Evolutionary conservation across 2,113 vertebrate species (phyloP), one percentile per base, ranked within the genome.

Genomic region (Anarhynchus alexandrinus): DNA sequence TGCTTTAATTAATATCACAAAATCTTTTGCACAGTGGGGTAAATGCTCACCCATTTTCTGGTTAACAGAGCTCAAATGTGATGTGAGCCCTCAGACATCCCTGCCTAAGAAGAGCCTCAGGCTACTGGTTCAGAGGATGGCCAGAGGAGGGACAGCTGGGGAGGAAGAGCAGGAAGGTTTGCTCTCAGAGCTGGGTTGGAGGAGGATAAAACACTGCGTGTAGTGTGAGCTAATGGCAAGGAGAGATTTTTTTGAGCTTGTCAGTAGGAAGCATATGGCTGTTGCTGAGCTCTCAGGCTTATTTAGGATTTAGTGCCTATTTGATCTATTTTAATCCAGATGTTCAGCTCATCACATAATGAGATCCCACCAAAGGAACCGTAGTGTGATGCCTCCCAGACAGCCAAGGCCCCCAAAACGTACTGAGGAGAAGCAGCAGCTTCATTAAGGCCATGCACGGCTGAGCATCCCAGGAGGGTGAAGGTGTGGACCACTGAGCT

Each of bases 271-370:
- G 88, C 97, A 96, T 96, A 96, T 91, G 95, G 96, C 88, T 94
- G 92, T 88, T 0, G 1, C 93, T 85, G 94, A 97, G 91, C 95
- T 94, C 83, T 82, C 57, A 36, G 91, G 95, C 91, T 96, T 96
- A 96, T 96, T 97, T 96, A 95, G 97, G 96, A 94, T 95, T 96
- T 96, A 94, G 91, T 49, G 73, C 20, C 95, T 92, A 72, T 94
- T 95, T 95, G 96, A 96, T 94, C 96, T 91, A 79, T 94, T 96
- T 96, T 91, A 96, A 94, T 96, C 95, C 94, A 96, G 93, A 95
- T 96, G 92, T 96, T 97, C 94, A 84, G 81, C 88, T 95, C 94
- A 79, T 96, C 93, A 82, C 73, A 72, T 96, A 96, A 94, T 65
- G 88, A 96, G 97, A 97, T 97, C 93, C 94, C 94, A 94, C 93